phyloP scores from a whole-genome alignment of 2,113 vertebrate genomes.

The Trogon melanurus region DNA sequence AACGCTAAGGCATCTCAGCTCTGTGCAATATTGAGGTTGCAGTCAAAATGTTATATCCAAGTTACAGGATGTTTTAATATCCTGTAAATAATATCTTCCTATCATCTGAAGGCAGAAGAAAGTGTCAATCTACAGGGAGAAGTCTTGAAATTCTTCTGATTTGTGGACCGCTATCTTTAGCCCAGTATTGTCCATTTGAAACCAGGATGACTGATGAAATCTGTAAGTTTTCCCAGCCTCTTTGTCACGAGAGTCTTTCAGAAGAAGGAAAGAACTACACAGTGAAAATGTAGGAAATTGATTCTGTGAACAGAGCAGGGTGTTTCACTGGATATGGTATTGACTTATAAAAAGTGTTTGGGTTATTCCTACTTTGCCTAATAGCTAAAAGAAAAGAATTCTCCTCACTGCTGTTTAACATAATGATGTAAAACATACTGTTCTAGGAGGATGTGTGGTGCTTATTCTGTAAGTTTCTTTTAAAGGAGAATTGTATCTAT shows the following conservation, averaged over 20 bases:
- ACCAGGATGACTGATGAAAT: background rate
- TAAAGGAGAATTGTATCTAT: background rate
- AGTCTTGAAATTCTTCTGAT: background rate
- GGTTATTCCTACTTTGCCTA: background rate
- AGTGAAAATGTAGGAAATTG: background rate
- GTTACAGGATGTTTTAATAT: conserved; percentile 31
- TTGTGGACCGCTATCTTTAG: background rate
- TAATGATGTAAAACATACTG: background rate
- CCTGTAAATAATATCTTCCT: background rate
- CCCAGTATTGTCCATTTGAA: background rate
- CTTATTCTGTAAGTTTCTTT: background rate
- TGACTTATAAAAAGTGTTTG: background rate
- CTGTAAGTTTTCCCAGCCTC: background rate
- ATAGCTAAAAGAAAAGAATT: background rate
- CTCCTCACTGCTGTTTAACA: background rate
- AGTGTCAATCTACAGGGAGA: background rate
- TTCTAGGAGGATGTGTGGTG: background rate
- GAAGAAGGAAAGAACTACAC: background rate
- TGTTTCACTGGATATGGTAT: background rate
- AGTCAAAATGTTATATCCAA: background rate
- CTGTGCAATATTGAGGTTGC: background rate
- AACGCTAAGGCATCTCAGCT: background rate
- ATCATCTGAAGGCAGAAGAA: background rate
- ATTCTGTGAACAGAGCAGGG: background rate
- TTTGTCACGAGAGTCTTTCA: background rate